phyloP scores from a whole-genome alignment of 2,888 invertebrate species.

The Mallateleia sp. region DNA sequence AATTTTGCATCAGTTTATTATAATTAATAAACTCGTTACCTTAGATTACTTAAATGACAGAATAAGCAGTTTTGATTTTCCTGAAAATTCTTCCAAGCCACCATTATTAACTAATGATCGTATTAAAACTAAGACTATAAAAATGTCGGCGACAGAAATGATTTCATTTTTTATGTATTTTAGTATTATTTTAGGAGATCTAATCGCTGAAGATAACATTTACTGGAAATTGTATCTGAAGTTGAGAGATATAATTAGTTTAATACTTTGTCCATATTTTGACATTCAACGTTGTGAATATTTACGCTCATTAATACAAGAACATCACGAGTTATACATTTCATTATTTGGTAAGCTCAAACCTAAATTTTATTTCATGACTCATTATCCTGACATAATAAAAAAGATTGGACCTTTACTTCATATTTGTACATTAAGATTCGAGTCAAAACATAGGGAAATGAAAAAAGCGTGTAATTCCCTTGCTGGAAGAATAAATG shows the following conservation, averaged over 20 bases:
- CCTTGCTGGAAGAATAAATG: constrained; percentile 4
- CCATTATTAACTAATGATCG: constrained; percentile 47
- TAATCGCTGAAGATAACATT: constrained; percentile 49
- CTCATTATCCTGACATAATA: constrained; percentile 47
- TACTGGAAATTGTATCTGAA: constrained; percentile 51
- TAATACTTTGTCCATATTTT: constrained; percentile 4
- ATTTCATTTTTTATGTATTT: constrained; percentile 46
- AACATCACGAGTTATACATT: constrained; percentile 42
- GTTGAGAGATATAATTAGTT: constrained; percentile 24
- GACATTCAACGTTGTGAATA: constrained; percentile 34
- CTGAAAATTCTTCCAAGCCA: constrained; percentile 36
- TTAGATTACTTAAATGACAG: constrained; percentile 32
- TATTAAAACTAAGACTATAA: constrained; percentile 51
- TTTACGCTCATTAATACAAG: constrained; percentile 17
- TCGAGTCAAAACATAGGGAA: constrained; percentile 40
- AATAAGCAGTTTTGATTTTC: constrained; percentile 52
- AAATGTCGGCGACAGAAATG: constrained; percentile 76
- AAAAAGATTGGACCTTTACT: constrained; percentile 28
- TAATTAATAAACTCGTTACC: constrained; percentile 23
- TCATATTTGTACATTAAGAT: constrained; percentile 21
- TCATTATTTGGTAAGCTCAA: constrained; percentile 35
- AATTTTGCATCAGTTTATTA: constrained; percentile 57
- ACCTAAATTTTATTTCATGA: constrained; percentile 51
- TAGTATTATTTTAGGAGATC: constrained; percentile 49
- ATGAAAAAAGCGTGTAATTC: constrained; percentile 25